Conservation (phyloP, 2,113 vertebrate species). For the Chionomys nivalis region DNA sequence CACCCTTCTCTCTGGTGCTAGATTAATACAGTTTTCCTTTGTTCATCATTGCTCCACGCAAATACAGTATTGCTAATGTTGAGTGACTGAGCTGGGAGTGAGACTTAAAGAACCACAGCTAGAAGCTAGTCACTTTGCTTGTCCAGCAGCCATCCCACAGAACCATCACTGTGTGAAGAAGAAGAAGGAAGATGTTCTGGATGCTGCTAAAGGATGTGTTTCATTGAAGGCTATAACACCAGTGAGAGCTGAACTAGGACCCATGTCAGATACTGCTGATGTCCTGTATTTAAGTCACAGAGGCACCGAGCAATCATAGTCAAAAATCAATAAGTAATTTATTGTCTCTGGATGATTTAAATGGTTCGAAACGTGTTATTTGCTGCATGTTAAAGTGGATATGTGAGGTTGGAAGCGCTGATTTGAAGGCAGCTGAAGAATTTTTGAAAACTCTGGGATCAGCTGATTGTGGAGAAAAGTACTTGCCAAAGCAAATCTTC, state of each 20-base stretch:
- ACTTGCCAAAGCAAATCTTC: constrained; percentile 13
- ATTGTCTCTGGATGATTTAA: not conserved
- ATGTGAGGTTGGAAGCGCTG: not conserved
- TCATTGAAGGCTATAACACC: not conserved
- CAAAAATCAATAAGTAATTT: not conserved
- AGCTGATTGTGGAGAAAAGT: not conserved
- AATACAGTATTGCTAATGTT: not conserved
- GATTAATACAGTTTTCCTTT: not conserved
- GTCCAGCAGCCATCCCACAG: not conserved
- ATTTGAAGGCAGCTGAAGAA: constrained; percentile 9
- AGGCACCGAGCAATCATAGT: not conserved
- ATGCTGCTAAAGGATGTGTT: not conserved
- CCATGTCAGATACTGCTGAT: not conserved
- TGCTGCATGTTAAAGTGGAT: not conserved
- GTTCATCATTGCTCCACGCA: not conserved
- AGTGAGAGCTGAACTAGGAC: not conserved
- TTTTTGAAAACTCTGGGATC: not conserved
- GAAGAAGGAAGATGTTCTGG: not conserved
- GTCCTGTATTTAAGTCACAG: not conserved
- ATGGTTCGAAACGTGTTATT: not conserved
- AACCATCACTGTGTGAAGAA: not conserved
- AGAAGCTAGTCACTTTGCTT: not conserved
- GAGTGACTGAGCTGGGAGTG: not conserved
- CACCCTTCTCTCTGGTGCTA: not conserved
- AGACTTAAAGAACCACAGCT: not conserved